Conservation (phyloP, 2,113 vertebrate genomes). For the Syrmaticus mikado region DNA sequence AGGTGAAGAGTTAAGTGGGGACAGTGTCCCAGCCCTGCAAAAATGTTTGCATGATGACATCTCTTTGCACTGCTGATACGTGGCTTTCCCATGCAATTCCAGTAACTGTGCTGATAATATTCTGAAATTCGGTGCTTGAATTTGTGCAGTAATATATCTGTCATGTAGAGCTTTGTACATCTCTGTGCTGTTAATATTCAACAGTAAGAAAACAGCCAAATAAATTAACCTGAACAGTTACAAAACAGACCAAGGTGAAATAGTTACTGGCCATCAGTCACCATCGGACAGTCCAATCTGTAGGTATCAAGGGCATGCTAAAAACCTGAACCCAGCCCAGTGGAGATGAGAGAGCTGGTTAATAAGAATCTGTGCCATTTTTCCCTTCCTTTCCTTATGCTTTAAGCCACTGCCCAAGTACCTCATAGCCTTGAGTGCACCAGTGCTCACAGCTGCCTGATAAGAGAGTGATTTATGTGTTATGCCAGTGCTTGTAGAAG, state of each 20-base stretch:
- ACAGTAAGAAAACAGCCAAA: constrained; percentile 12
- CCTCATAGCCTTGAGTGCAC: fast-evolving
- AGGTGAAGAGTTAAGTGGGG: background rate
- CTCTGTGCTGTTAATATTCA: constrained; percentile 51
- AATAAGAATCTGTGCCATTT: background rate
- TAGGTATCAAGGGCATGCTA: background rate
- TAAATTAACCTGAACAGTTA: background rate
- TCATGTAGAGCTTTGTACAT: background rate
- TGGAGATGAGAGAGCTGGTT: fast-evolving
- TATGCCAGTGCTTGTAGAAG: fast-evolving
- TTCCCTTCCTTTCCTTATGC: background rate
- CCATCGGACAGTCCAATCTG: background rate
- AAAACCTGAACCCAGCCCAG: background rate
- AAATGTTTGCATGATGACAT: background rate
- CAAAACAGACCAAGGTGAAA: constrained; percentile 33
- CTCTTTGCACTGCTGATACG: background rate
- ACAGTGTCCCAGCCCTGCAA: fast-evolving
- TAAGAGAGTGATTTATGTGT: background rate
- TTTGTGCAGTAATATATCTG: background rate
- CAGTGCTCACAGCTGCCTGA: background rate
- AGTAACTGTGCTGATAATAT: background rate
- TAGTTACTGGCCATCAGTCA: constrained; percentile 39
- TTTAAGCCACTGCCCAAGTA: background rate
- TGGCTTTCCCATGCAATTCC: constrained; percentile 15
- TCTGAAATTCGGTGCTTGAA: background rate